Evolutionary conservation across 2,888 invertebrate genomes (phyloP).

Genomic region (Tachina grossa): DNA sequence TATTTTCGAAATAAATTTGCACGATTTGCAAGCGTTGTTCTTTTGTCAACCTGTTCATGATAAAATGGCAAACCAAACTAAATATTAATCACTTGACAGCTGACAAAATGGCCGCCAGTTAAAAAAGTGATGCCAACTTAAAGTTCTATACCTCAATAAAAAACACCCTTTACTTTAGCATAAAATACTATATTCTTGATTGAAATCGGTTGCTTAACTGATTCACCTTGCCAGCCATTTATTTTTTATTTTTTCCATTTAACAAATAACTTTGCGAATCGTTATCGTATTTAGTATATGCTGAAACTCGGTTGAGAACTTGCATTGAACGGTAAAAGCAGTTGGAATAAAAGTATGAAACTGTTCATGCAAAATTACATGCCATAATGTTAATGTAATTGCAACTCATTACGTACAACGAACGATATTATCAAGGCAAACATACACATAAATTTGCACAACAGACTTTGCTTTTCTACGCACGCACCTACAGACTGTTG

Average conservation of each 20-base stretch:
- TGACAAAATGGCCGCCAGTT: no score
- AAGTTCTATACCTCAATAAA: no score
- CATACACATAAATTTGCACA: not conserved
- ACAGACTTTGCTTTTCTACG: not conserved
- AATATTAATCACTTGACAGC: no score
- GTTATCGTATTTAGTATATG: not conserved
- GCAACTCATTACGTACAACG: slow-evolving; percentile 73
- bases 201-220: no score
- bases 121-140: no score
- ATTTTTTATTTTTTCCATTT: not conserved
- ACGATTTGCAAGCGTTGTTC: no score
- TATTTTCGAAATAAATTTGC: no score
- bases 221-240: not conserved
- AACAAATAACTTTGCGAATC: not conserved
- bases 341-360: slow-evolving; percentile 45
- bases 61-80: no score
- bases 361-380: slow-evolving; percentile 71
- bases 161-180: no score
- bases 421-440: slow-evolving; percentile 63
- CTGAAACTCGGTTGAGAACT: slow-evolving; percentile 18
- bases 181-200: no score
- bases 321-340: slow-evolving; percentile 50
- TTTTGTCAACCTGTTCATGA: no score
- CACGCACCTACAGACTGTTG: slow-evolving; percentile 17
- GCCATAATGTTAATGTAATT: slow-evolving; percentile 74